These are phyloP conservation scores for Acrossocheilus wenchowensis DNA, from an alignment of 2,797 vertebrate genomes.

Conservation along the genomic window DNA sequence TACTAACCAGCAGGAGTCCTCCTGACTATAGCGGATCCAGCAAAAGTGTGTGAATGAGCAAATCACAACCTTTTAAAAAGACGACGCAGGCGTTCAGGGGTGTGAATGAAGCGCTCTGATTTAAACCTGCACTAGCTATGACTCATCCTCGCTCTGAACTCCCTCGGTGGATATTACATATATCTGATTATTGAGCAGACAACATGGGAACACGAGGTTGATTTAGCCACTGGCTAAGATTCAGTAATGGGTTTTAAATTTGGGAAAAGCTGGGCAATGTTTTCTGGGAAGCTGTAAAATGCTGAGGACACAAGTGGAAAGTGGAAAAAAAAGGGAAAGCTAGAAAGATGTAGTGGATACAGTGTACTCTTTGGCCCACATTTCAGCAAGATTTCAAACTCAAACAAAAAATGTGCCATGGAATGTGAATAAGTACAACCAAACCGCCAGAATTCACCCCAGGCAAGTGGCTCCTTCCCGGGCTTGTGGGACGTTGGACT, in stretches of 20 bases:
- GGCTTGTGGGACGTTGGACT: conserved; percentile 40
- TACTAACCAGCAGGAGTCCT: conserved; percentile 65
- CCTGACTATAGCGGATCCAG: conserved; percentile 54
- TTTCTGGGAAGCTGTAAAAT: conserved; percentile 47
- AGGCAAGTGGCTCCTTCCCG: conserved; percentile 26
- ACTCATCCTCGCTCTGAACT: conserved; percentile 45
- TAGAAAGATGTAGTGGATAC: conserved; percentile 22
- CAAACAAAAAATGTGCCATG: conserved; percentile 30
- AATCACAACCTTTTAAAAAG: conserved; percentile 51
- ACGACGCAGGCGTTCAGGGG: conserved; percentile 25
- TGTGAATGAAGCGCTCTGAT: conserved; percentile 51
- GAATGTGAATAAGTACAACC: conserved; percentile 39
- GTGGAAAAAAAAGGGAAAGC: conserved; percentile 16
- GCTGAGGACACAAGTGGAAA: conserved; percentile 31
- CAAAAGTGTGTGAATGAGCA: conserved; percentile 44
- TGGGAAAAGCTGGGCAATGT: conserved; percentile 28
- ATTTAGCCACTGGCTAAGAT: conserved; percentile 33
- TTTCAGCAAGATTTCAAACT: conserved; percentile 33
- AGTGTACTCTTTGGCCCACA: conserved; percentile 27
- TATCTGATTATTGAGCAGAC: conserved; percentile 32
- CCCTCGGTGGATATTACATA: conserved; percentile 18
- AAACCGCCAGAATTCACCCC: conserved; percentile 28
- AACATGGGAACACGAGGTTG: conserved; percentile 24
- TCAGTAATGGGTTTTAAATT: conserved; percentile 43
- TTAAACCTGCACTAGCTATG: conserved; percentile 29